These are phyloP conservation scores for Megatriorchis doriae DNA, from an alignment of 2,113 vertebrate genomes.

Conservation along the genomic window DNA sequence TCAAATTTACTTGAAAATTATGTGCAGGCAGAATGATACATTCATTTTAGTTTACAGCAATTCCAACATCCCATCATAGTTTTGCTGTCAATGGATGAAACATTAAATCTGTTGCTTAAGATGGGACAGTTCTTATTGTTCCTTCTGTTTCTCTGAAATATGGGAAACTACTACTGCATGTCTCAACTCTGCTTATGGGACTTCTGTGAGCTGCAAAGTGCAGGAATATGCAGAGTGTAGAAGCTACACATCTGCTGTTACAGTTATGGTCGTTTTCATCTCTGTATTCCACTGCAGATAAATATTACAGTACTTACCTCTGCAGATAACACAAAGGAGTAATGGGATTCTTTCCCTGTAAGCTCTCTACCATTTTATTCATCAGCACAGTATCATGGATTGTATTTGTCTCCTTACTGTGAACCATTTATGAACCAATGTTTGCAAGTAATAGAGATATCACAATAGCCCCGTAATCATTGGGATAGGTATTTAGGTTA, in stretches of 20 bases:
- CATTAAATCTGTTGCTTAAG: background rate
- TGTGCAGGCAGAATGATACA: background rate
- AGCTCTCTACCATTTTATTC: background rate
- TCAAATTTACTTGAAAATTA: background rate
- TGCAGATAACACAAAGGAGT: background rate
- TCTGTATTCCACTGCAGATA: background rate
- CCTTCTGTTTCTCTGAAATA: background rate
- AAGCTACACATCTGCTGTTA: background rate
- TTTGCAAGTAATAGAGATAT: background rate
- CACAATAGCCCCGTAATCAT: background rate
- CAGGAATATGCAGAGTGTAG: background rate
- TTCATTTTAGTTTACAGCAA: background rate
- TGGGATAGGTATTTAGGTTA: background rate
- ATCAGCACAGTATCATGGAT: background rate
- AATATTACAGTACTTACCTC: background rate
- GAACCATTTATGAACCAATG: background rate
- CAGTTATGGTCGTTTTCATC: background rate
- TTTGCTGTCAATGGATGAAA: background rate
- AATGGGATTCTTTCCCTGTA: background rate
- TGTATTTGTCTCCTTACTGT: background rate
- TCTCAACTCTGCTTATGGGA: background rate
- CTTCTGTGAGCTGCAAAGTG: background rate
- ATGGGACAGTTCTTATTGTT: background rate
- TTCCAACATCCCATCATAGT: background rate
- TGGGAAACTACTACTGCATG: background rate